A percentile compares a stretch with the other conserved stretches of the same genome.
Evolutionary conservation across 2,113 vertebrate species (phyloP).

Genomic region (Psittacara wagleri): DNA sequence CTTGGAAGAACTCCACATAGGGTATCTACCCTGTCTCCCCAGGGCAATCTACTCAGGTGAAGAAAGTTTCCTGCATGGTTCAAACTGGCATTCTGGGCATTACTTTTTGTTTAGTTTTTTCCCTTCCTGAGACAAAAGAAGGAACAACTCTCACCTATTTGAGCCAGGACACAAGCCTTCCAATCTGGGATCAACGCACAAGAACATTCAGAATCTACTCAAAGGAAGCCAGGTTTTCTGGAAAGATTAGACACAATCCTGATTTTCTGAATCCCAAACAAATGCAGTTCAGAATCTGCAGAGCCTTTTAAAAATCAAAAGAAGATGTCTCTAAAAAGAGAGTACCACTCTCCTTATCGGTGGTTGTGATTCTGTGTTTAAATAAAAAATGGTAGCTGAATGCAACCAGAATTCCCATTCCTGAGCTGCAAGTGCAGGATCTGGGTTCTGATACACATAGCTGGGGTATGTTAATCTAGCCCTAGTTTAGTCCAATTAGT

Average conservation of each 20-base stretch:
- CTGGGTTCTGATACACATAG: background rate
- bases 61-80: background rate
- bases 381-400: background rate
- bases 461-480: background rate
- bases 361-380: background rate
- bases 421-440: background rate
- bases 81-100: background rate
- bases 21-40: background rate
- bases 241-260: background rate
- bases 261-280: background rate
- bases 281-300: background rate
- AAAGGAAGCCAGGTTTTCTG: background rate
- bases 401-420: background rate
- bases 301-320: background rate
- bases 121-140: background rate
- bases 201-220: background rate
- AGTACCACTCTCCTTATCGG: background rate
- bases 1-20: conserved; percentile 23
- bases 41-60: background rate
- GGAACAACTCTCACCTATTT: background rate
- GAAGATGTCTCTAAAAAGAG: background rate
- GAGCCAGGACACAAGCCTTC: background rate
- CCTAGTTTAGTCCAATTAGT: background rate
- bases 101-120: background rate
- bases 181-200: background rate